Evolutionary conservation across 2,113 vertebrate genomes (phyloP).

Genomic region (Callocephalon fimbriatum): DNA sequence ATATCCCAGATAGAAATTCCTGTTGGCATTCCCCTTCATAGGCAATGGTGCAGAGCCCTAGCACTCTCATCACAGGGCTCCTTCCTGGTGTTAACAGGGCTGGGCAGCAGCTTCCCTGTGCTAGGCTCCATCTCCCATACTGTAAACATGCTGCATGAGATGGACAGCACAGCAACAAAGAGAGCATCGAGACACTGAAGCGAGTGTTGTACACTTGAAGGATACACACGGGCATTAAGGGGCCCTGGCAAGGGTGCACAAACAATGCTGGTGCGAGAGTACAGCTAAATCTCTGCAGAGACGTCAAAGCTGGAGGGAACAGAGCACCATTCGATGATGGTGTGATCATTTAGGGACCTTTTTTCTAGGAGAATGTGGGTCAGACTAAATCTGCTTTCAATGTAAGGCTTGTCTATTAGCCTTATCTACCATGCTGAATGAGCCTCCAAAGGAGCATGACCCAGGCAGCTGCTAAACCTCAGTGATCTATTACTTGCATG

Average conservation of each 20-base stretch:
- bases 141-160: not conserved
- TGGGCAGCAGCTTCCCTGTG: not conserved
- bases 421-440: not conserved
- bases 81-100: not conserved
- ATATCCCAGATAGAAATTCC: not conserved
- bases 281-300: not conserved
- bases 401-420: not conserved
- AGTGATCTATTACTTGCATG: not conserved
- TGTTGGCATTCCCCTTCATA: not conserved
- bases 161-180: not conserved
- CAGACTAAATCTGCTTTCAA: not conserved
- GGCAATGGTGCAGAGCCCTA: not conserved
- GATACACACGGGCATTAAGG: not conserved
- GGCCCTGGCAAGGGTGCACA: not conserved
- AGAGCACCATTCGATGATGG: not conserved
- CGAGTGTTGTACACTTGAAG: not conserved
- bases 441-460: not conserved
- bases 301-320: not conserved
- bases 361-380: not conserved
- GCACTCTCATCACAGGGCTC: not conserved
- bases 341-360: not conserved
- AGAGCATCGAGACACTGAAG: not conserved
- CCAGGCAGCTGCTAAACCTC: not conserved
- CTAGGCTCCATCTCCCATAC: not conserved
- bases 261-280: not conserved